Conservation (phyloP, 2,888 invertebrate genomes). For the Teleiodes luculella region DNA sequence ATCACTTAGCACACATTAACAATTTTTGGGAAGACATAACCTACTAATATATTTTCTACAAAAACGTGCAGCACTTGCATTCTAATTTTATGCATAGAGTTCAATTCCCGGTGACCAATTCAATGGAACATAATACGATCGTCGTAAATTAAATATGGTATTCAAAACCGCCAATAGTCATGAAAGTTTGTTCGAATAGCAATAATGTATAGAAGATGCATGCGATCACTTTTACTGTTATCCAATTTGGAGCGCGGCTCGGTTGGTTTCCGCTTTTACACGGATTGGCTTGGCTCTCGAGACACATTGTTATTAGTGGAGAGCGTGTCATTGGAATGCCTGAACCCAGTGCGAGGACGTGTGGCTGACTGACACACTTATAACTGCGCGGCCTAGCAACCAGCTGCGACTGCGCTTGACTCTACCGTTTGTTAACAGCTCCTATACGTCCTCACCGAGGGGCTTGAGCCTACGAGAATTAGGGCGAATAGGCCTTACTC, state of each 20-base stretch:
- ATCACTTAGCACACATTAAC: too few species aligned
- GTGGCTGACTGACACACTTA: constrained; percentile 66
- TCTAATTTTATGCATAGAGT: background rate
- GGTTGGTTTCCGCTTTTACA: constrained; percentile 74
- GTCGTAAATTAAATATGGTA: constrained; percentile 43
- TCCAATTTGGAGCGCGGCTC: constrained; percentile 72
- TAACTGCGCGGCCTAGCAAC: constrained; percentile 32
- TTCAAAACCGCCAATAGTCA: constrained; percentile 56
- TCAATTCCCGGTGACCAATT: background rate
- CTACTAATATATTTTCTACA: background rate
- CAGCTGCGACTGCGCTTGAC: too few species aligned
- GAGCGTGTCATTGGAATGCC: constrained; percentile 58
- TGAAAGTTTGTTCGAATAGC: constrained; percentile 54
- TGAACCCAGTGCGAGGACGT: constrained; percentile 44
- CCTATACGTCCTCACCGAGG: too few species aligned
- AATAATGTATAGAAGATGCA: constrained; percentile 67
- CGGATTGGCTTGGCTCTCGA: constrained; percentile 61
- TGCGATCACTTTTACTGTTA: constrained; percentile 78
- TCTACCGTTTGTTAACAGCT: too few species aligned
- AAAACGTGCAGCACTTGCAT: too few species aligned
- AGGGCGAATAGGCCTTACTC: too few species aligned
- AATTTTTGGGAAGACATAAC: too few species aligned
- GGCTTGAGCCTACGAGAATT: too few species aligned
- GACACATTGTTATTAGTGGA: constrained; percentile 64
- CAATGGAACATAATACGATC: background rate